Conservation (phyloP, 2,113 vertebrate genomes). For the Lamprotornis superbus region DNA sequence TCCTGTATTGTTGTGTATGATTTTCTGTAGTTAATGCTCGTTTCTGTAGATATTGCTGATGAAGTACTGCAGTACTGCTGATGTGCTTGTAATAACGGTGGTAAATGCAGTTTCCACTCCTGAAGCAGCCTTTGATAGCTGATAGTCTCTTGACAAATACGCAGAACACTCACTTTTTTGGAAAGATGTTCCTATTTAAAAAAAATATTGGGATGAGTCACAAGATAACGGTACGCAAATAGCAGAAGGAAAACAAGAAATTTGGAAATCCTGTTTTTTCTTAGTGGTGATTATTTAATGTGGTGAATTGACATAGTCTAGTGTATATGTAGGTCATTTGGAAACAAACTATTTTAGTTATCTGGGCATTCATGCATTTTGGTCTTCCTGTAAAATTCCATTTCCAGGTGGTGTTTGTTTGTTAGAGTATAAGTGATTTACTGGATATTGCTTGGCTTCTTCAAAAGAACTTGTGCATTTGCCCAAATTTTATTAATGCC, state of each 20-base stretch:
- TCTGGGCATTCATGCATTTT: background rate
- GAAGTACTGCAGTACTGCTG: background rate
- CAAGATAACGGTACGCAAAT: fast-evolving
- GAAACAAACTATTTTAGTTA: background rate
- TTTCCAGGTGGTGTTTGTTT: background rate
- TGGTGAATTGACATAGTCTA: background rate
- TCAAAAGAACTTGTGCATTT: background rate
- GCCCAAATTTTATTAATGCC: background rate
- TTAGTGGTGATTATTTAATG: background rate
- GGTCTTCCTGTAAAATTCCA: background rate
- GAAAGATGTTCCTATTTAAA: background rate
- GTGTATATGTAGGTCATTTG: background rate
- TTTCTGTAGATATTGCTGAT: background rate
- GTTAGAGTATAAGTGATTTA: background rate
- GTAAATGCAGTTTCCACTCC: background rate
- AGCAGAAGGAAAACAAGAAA: background rate
- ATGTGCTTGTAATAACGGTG: background rate
- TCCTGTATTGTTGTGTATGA: background rate
- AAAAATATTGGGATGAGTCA: background rate
- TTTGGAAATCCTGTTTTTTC: background rate
- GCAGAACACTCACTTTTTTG: background rate
- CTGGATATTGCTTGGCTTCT: background rate
- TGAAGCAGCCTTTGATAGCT: background rate
- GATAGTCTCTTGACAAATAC: background rate
- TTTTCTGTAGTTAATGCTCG: background rate